Evolutionary conservation across 1,140 invertebrate species (phyloP).

Genomic region (Ruditapes philippinarum): DNA sequence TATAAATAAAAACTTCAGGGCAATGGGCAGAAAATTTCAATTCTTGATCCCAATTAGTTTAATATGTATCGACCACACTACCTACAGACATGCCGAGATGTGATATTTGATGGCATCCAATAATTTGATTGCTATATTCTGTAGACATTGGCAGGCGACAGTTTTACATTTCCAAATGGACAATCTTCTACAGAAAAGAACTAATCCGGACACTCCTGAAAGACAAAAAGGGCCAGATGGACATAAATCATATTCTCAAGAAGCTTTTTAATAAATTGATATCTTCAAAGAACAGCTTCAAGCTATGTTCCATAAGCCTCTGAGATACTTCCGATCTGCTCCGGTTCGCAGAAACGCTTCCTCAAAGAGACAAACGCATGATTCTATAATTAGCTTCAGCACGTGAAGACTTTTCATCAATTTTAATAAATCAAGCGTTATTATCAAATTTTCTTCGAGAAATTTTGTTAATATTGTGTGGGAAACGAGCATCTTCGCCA

Average conservation of each 20-base stretch:
- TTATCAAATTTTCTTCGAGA: slow-evolving; percentile 30
- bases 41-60: neutral
- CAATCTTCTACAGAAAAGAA: neutral
- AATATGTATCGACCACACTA: neutral
- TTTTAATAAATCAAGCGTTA: slow-evolving; percentile 53
- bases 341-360: slow-evolving; percentile 3
- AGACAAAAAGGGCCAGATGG: neutral
- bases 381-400: slow-evolving; percentile 5
- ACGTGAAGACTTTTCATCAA: slow-evolving; percentile 45
- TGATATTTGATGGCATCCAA: neutral
- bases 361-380: slow-evolving; percentile 11
- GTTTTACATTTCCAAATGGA: neutral
- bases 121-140: neutral
- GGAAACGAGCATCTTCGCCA: slow-evolving; percentile 4
- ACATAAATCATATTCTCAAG: slow-evolving; percentile 16
- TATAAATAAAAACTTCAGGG: too few relatives aligned
- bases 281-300: neutral
- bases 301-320: neutral
- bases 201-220: neutral
- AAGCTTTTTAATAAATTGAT: slow-evolving; percentile 25
- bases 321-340: slow-evolving; percentile 30
- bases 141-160: neutral
- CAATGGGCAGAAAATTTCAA: too few relatives aligned
- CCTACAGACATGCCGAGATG: neutral
- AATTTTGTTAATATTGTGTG: slow-evolving; percentile 11